Percentiles rank a stretch among this genome's conserved stretches.
phyloP scores from a whole-genome alignment of 1,140 invertebrate species.

The Sminthurides bifidus region DNA sequence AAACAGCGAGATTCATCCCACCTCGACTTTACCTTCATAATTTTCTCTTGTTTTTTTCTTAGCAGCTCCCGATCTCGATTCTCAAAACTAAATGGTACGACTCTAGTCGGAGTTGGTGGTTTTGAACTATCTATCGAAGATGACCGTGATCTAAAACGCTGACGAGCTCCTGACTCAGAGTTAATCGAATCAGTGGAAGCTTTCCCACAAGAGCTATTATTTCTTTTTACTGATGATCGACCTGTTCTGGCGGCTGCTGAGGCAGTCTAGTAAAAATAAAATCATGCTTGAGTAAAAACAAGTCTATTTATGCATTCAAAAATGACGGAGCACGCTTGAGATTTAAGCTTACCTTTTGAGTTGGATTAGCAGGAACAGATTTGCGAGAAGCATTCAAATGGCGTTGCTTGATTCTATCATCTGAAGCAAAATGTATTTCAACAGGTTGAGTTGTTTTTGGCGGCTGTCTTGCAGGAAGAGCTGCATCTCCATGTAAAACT shows the following conservation, averaged over 20 bases:
- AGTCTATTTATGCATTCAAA: too few species aligned
- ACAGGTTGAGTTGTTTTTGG: conserved; percentile 4
- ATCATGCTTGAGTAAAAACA: too few species aligned
- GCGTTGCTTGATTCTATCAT: conserved; percentile 22
- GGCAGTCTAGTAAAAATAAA: too few species aligned
- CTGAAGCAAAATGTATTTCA: conserved; percentile 25
- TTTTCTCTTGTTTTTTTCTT: conserved; percentile 42
- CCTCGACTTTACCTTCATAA: conserved; percentile 39
- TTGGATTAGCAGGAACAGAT: too few species aligned
- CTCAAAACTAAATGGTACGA: conserved; percentile 45
- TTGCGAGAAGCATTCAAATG: too few species aligned
- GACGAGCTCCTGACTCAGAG: background rate
- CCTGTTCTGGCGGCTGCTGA: too few species aligned
- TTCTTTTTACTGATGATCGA: too few species aligned
- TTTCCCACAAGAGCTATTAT: too few species aligned
- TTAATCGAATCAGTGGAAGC: too few species aligned
- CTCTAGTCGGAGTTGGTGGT: conserved; percentile 32
- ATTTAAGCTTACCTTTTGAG: too few species aligned
- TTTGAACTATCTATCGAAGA: background rate
- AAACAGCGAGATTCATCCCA: too few species aligned
- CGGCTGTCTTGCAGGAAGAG: background rate
- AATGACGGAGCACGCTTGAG: too few species aligned
- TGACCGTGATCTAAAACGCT: background rate
- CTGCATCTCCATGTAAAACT: conserved; percentile 8
- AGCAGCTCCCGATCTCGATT: conserved; percentile 38